These are phyloP conservation scores for Mizuhopecten yessoensis DNA, from an alignment of 1,140 invertebrate species.

Conservation along the genomic window DNA sequence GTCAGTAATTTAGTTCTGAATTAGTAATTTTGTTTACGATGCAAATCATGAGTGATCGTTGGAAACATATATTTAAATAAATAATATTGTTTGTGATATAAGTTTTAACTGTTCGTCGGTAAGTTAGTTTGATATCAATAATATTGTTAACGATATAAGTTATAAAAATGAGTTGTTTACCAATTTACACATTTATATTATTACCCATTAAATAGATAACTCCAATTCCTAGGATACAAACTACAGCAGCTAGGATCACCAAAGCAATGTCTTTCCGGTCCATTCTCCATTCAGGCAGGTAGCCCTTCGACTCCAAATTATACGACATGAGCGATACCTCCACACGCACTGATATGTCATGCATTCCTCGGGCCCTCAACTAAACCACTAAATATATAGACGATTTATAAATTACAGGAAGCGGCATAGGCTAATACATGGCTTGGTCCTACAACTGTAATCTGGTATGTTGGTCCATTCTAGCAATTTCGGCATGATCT, in stretches of 20 bases:
- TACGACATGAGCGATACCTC: neutral
- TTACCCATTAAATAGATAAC: neutral
- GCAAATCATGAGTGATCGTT: too few relatives aligned
- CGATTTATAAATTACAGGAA: neutral
- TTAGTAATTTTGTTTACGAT: too few relatives aligned
- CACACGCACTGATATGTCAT: neutral
- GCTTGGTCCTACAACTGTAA: neutral
- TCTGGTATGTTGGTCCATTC: too few relatives aligned
- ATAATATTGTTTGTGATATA: too few relatives aligned
- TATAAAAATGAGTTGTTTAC: too few relatives aligned
- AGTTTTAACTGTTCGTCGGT: too few relatives aligned
- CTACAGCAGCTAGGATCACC: neutral
- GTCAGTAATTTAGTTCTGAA: too few relatives aligned
- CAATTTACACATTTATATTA: too few relatives aligned
- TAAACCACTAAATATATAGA: neutral
- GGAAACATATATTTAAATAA: too few relatives aligned
- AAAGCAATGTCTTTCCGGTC: neutral
- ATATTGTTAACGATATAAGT: too few relatives aligned
- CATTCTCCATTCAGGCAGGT: neutral
- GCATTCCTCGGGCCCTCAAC: neutral
- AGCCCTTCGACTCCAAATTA: neutral
- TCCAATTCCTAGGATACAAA: neutral
- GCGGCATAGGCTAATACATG: neutral
- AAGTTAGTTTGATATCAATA: too few relatives aligned
- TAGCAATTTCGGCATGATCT: too few relatives aligned